phyloP scores from a whole-genome alignment of 2,113 vertebrate species.

The Cheirogaleus medius region DNA sequence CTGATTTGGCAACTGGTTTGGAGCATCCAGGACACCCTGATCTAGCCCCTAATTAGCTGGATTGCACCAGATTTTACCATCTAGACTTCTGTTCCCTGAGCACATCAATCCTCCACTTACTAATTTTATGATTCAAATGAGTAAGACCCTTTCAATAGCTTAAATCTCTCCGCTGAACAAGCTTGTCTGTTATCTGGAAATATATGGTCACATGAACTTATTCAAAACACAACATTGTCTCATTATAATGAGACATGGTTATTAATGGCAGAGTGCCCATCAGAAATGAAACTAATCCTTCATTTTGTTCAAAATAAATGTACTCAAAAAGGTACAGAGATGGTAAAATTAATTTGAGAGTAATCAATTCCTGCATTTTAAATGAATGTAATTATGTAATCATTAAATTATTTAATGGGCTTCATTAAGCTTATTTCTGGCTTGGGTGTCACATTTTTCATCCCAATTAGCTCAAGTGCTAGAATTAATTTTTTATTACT shows the following conservation, averaged over 20 bases:
- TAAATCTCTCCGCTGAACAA: conserved; percentile 42
- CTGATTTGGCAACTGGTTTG: not conserved
- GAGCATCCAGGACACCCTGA: not conserved
- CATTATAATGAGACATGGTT: conserved; percentile 68
- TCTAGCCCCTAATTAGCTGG: conserved; percentile 29
- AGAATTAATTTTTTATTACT: conserved; percentile 77
- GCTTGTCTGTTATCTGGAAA: conserved; percentile 56
- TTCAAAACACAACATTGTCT: conserved; percentile 65
- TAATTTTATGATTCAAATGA: conserved; percentile 60
- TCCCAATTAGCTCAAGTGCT: conserved; percentile 80
- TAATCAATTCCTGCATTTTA: conserved; percentile 73
- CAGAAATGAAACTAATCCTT: conserved; percentile 73
- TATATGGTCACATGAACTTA: conserved; percentile 53
- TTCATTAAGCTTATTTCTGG: conserved; percentile 78
- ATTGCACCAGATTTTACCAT: conserved; percentile 45
- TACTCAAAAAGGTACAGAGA: conserved; percentile 68
- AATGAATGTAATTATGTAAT: conserved; percentile 75
- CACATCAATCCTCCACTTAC: conserved; percentile 25
- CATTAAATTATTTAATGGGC: conserved; percentile 81
- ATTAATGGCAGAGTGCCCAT: conserved; percentile 70
- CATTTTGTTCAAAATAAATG: conserved; percentile 73
- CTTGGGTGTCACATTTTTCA: conserved; percentile 77
- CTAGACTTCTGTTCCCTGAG: conserved; percentile 34
- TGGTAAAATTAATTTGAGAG: conserved; percentile 75
- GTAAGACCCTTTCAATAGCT: conserved; percentile 47